Base-by-base conservation (phyloP, 2,797 vertebrate species). In the Chromis chromis region DNA sequence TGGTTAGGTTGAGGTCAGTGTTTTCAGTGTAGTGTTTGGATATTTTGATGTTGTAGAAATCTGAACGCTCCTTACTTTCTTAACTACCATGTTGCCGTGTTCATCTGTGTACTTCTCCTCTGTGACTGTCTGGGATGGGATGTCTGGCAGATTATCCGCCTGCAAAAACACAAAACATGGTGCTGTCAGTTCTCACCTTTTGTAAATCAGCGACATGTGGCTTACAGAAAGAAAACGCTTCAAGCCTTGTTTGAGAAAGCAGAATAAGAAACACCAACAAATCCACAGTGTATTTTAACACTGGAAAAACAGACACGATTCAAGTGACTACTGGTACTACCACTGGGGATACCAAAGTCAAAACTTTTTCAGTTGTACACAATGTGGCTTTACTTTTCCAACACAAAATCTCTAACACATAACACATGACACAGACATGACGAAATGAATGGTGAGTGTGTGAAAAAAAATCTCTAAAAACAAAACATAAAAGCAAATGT, bases 81-180 rank as follows among this genome's bases (percentile, higher is more conserved):
- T 99, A 13, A 97, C 93, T n/a, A 99, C 97, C 13, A 94, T 95
- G 90, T 98, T 97, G 42, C 98, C 97, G 0, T 96, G 93, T 74
- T 98, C 96, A 40, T 99, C 98, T 0, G 91, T 95, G 66, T 97
- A 99, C 63, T 97, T 94, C 89, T 99, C 97, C 73, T 99, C 97
- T 2, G 97, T 98, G 84, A 97, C 95, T 0, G 94, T 94, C 90
- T 98, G 96, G 19, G 95, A 87, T 42, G 94, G 95, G 70, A 98
- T 95, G 40, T 99, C 96, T 66, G 96, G 96, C 78, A 99, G 92
- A 6, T 94, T 92, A 21, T 99, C 97, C 0, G 95, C 97, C 98
- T 99, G 80, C 27, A 76, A 65, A 77, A 78, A 76, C 44, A 81
- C 60, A 74, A 57, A 53, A 68, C 11, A 70, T n/a, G 33, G 0